Evolutionary conservation across 2,888 invertebrate species (phyloP), one percentile per base, ranked within the genome.

Genomic region (Hypercompe scribonia): DNA sequence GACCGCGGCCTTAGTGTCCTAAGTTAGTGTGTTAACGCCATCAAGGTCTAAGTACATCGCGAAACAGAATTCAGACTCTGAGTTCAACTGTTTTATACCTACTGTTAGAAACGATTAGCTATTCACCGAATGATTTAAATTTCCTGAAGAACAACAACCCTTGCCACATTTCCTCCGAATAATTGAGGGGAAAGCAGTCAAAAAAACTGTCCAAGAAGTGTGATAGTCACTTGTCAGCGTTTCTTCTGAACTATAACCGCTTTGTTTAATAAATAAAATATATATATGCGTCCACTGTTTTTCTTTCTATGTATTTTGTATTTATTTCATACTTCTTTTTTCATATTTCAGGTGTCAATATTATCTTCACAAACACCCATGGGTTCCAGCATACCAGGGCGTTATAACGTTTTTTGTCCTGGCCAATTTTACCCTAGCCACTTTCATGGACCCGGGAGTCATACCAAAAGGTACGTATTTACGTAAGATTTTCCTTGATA

Each of bases 381-480:
- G 98, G 98, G 98, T 99, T 85, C 98, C 98, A 83, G 98, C 98
- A 88, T 97, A 97, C 92, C 99, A 99, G 96, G 99, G 98, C 87
- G 97, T 99, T 86, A 97, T 99, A 91, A 98, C 99, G 87, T 97
- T 99, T 96, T 99, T 99, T 96, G 99, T 99, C 89, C 96, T 99
- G 95, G 98, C 99, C 95, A 99, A 99, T 97, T 99, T 99, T 96
- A 98, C 99, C 86, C 96, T 99, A 96, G 99, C 99, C 87, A 99
- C 99, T 90, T 99, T 99, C 95, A 99, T 99, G 99, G 99, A 99
- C 96, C 99, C 99, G 90, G 99, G 99, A 89, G 98, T 99, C 82
- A 99, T 99, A 96, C 99, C 99, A 91, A 99, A 98, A 97, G 99
- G 99, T 99, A 94, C 88, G 85, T 78, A 74, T 64, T 31, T 46